These are phyloP conservation scores for Clarias platycephalus DNA, from an alignment of 2,797 vertebrate genomes.

Conservation along the genomic window DNA sequence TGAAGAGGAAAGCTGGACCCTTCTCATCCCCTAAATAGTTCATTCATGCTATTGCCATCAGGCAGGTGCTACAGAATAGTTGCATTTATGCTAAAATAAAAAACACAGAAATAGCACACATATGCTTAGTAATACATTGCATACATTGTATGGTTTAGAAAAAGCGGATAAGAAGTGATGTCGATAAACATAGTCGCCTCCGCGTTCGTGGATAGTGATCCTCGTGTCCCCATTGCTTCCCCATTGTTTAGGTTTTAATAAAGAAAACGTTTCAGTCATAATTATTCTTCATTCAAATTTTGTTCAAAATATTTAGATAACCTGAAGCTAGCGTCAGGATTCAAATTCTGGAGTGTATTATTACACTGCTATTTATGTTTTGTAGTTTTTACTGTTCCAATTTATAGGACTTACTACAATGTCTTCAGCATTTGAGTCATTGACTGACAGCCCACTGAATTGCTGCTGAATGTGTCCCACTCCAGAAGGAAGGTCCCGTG, in stretches of 20 bases:
- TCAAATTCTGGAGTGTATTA: neutral
- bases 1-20: too few species aligned
- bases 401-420: slow-evolving; percentile 74
- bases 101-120: too few species aligned
- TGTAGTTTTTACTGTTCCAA: neutral
- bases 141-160: too few species aligned
- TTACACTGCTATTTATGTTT: neutral
- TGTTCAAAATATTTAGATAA: neutral
- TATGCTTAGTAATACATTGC: too few species aligned
- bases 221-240: neutral
- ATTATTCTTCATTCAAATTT: neutral
- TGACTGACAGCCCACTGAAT: slow-evolving; percentile 76
- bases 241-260: neutral
- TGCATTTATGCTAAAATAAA: too few species aligned
- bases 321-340: neutral
- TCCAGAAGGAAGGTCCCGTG: slow-evolving; percentile 78
- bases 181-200: too few species aligned
- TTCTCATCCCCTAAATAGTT: too few species aligned
- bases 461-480: slow-evolving; percentile 82
- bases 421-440: slow-evolving; percentile 72
- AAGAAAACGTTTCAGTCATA: neutral
- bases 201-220: too few species aligned
- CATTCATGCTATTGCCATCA: too few species aligned
- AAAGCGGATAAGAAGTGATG: too few species aligned
- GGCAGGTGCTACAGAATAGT: too few species aligned